phyloP scores from a whole-genome alignment of 1,140 invertebrate species.

The Solenopsis invicta region DNA sequence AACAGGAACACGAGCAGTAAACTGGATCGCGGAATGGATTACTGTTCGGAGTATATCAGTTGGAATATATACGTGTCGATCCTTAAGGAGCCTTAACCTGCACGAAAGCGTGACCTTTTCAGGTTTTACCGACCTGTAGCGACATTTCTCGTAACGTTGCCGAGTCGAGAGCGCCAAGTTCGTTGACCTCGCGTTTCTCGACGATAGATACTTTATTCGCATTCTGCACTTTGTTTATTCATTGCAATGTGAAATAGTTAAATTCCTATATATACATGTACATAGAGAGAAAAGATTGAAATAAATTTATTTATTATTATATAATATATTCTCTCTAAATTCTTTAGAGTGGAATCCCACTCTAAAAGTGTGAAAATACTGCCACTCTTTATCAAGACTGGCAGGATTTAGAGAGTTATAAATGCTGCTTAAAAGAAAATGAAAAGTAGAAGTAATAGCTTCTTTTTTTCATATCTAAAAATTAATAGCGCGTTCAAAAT shows the following conservation, averaged over 20 bases:
- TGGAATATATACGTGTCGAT: constrained; percentile 1
- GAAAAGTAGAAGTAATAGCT: no score
- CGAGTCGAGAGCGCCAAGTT: background rate
- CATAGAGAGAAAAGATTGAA: no score
- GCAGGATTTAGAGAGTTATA: no score
- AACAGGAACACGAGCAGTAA: constrained; percentile 27
- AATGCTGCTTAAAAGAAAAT: no score
- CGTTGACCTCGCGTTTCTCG: background rate
- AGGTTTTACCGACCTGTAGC: constrained; percentile 29
- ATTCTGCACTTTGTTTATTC: background rate
- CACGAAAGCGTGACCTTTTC: constrained; percentile 53
- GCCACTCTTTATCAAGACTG: no score
- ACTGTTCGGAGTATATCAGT: constrained; percentile 42
- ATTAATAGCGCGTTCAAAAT: no score
- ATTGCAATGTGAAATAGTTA: background rate
- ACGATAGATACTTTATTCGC: background rate
- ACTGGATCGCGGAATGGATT: constrained; percentile 50
- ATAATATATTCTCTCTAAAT: no score
- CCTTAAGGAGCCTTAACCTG: constrained; percentile 55
- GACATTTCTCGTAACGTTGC: constrained; percentile 20
- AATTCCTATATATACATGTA: background rate
- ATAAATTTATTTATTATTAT: no score
- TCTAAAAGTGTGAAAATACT: no score
- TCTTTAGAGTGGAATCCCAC: no score
- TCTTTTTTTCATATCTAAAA: no score